Base-by-base conservation (phyloP, 2,888 invertebrate species). In the Pogonocherus hispidulus region DNA sequence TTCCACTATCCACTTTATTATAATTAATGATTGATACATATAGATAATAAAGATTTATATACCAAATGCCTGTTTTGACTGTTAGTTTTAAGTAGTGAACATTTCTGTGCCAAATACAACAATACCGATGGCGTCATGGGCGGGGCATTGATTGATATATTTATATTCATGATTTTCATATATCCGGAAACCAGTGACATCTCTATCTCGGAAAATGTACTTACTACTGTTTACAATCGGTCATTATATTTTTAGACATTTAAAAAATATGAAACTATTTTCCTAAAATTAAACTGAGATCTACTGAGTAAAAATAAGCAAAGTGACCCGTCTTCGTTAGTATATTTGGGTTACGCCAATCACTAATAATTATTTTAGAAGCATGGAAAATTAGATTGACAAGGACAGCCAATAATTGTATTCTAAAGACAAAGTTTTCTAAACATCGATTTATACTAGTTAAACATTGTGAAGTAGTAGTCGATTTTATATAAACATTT, bases 241-340 rank as follows among this genome's bases (percentile, higher is more conserved):
- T 32, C 32, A 32, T 6, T 11, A 32, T 32, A 32, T 32, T 32
- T 32, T 32, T 32, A 32, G 32, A 32, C 11, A 32, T 32, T 9
- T 32, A 6, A 32, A 6, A 32, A 32, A 32, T 32, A 32, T 6
- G 6, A 6, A 32, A 9, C 32, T 32, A 32, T 32, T 32, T 32
- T 32, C 32, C n/a, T 27, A 27, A 27, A 27, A 5, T 8, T 8
- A 27, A 27, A 27, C 3, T 27, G 27, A 8, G 27, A n/a, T n/a
- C n/a, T n/a, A n/a, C n/a, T n/a, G n/a, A 41, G n/a, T 41, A 41
- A 41, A 41, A 41, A n/a, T 41, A 41, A 41, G n/a, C 41, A 41
- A n/a, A 41, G n/a, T 14, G n/a, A 14, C 16, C 41, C 41, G 41
- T 41, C 41, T 9, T 9, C 4, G 41, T 41, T 41, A n/a, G n/a